Conservation (phyloP, 2,888 invertebrate species). For the Corbicula japonica region DNA sequence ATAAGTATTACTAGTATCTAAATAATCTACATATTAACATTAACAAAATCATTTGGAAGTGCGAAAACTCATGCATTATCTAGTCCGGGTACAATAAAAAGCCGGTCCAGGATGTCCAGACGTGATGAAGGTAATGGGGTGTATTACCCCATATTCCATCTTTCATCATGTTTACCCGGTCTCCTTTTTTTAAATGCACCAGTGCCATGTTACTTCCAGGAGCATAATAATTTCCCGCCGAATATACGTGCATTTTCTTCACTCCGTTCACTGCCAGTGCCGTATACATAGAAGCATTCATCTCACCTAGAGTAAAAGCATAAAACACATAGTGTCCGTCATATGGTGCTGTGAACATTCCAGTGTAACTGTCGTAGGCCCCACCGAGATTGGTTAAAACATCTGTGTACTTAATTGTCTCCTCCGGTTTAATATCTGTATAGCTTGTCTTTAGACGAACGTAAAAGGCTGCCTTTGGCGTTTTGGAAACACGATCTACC, state of each 20-base stretch:
- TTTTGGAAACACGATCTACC: too few species aligned
- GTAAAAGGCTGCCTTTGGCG: neutral
- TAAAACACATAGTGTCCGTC: neutral
- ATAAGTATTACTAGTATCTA: too few species aligned
- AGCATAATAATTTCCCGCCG: conserved; percentile 5
- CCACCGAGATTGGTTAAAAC: neutral
- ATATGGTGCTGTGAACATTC: neutral
- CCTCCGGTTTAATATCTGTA: neutral
- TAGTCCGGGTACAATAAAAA: neutral
- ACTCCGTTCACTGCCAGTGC: conserved; percentile 1
- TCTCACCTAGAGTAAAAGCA: conserved; percentile 5
- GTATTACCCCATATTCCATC: too few species aligned
- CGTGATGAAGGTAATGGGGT: neutral
- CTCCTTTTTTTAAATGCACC: neutral
- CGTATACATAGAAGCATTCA: neutral
- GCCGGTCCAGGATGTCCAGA: neutral
- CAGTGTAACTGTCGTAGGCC: neutral
- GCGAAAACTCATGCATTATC: too few species aligned
- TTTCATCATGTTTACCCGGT: too few species aligned
- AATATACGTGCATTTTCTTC: conserved; percentile 11
- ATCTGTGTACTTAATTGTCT: neutral
- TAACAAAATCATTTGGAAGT: too few species aligned
- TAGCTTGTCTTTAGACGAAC: neutral
- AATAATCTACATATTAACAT: too few species aligned
- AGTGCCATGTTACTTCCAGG: conserved; percentile 11